phyloP scores from a whole-genome alignment of 2,797 vertebrate species.

The Chelmon rostratus region DNA sequence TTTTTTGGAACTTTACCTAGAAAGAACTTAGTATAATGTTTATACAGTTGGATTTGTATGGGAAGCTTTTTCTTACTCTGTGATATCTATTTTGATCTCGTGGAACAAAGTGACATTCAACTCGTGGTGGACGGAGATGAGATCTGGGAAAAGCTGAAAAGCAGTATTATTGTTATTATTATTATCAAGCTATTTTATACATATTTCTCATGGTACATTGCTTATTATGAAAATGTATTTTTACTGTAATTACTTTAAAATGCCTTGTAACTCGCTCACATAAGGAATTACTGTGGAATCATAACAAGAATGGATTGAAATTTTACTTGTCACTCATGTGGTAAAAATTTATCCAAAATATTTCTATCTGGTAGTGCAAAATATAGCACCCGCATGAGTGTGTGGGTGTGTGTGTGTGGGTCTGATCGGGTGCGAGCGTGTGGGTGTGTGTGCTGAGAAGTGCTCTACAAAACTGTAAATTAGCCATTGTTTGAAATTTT shows the following conservation, averaged over 20 bases:
- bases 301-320: slow-evolving; percentile 56
- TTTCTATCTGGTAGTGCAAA: slow-evolving; percentile 69
- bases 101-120: slow-evolving; percentile 78
- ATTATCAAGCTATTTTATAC: slow-evolving; percentile 84
- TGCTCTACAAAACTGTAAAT: slow-evolving; percentile 79
- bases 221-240: slow-evolving; percentile 82
- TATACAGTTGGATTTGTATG: slow-evolving; percentile 87
- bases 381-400: slow-evolving; percentile 51
- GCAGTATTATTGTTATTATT: slow-evolving; percentile 66
- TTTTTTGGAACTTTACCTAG: slow-evolving; percentile 83
- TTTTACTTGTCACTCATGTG: slow-evolving; percentile 56
- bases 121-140: slow-evolving; percentile 65
- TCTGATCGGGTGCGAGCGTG: slow-evolving; percentile 6
- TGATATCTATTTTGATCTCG: slow-evolving; percentile 83
- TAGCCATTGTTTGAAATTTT: slow-evolving; percentile 74
- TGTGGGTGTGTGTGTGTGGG: slow-evolving; percentile 1
- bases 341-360: slow-evolving; percentile 68
- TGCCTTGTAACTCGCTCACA: slow-evolving; percentile 77
- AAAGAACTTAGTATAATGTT: slow-evolving; percentile 86
- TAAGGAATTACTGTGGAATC: slow-evolving; percentile 71
- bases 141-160: slow-evolving; percentile 69
- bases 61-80: slow-evolving; percentile 86
- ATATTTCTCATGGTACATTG: slow-evolving; percentile 83
- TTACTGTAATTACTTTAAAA: slow-evolving; percentile 83
- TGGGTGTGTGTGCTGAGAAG: slow-evolving; percentile 35